These are phyloP conservation scores for Trichacis sp. DNA, from an alignment of 2,888 invertebrate species.

Conservation along the genomic window DNA sequence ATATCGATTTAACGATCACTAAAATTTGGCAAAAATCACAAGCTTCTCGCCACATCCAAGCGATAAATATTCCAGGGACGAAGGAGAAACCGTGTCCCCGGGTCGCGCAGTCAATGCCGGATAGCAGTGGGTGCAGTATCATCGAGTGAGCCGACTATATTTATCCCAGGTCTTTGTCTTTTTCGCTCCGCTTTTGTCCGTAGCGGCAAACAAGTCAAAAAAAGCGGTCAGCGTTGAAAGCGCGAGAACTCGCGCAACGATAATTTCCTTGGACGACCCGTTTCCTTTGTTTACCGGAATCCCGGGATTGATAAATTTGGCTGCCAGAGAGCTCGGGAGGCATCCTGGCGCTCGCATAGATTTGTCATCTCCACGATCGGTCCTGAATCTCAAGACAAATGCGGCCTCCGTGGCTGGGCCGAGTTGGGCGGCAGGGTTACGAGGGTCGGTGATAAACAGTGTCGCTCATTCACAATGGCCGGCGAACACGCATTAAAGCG, in stretches of 20 bases:
- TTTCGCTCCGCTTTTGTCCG: slow-evolving; percentile 21
- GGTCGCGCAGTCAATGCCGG: slow-evolving; percentile 61
- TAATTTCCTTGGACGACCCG: neutral
- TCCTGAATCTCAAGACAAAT: slow-evolving; percentile 61
- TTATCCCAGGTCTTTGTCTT: slow-evolving; percentile 49
- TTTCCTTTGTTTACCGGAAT: slow-evolving; percentile 24
- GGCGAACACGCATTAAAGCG: slow-evolving; percentile 68
- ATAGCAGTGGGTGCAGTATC: slow-evolving; percentile 53
- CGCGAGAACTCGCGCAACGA: too few relatives aligned
- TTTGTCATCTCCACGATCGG: slow-evolving; percentile 61
- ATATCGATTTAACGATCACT: too few relatives aligned
- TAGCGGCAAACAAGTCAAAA: too few relatives aligned
- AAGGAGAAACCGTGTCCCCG: slow-evolving; percentile 54
- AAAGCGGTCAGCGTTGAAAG: too few relatives aligned
- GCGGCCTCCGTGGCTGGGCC: slow-evolving; percentile 51
- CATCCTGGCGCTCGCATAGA: slow-evolving; percentile 41
- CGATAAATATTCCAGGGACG: too few relatives aligned
- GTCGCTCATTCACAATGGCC: slow-evolving; percentile 69
- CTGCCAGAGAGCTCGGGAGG: slow-evolving; percentile 39
- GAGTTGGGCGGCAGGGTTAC: slow-evolving; percentile 46
- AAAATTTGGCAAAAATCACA: too few relatives aligned
- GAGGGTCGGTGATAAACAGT: slow-evolving; percentile 69
- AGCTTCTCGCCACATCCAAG: too few relatives aligned
- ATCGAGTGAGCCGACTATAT: slow-evolving; percentile 64
- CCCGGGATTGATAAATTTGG: slow-evolving; percentile 51